phyloP scores from a whole-genome alignment of 2,888 invertebrate species.

The Drepana falcataria region DNA sequence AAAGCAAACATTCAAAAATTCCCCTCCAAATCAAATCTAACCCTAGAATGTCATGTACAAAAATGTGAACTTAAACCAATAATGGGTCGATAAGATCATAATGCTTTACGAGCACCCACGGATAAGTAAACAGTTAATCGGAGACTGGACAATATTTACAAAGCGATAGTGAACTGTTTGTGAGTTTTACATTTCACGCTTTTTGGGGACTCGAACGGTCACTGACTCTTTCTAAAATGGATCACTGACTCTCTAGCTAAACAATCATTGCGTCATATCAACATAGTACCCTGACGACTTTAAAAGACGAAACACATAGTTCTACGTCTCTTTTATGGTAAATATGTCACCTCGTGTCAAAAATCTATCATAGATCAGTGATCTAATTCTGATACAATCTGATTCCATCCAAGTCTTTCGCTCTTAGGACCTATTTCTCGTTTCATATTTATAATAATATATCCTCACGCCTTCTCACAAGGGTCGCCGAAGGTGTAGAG shows the following conservation, averaged over 20 bases:
- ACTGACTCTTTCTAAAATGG: slow-evolving; percentile 26
- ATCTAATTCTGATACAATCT: no score
- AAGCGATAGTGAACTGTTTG: slow-evolving; percentile 27
- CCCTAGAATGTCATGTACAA: slow-evolving; percentile 3
- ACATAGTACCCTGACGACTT: no score
- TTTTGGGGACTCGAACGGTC: slow-evolving; percentile 20
- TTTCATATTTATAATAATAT: no score
- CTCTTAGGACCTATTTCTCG: no score
- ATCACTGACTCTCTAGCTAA: slow-evolving; percentile 13
- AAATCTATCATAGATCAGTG: no score
- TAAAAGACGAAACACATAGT: no score
- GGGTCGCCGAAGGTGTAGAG: no score
- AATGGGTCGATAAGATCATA: slow-evolving; percentile 32
- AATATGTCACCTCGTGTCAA: no score
- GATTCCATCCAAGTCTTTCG: no score
- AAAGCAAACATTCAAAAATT: slow-evolving; percentile 7
- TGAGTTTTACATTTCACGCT: slow-evolving; percentile 28
- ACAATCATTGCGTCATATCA: not conserved
- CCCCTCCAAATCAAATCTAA: slow-evolving; percentile 22
- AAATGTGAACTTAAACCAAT: slow-evolving; percentile 34
- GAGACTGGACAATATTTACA: slow-evolving; percentile 39
- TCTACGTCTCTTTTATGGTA: no score
- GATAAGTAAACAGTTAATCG: slow-evolving; percentile 44
- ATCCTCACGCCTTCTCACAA: no score
- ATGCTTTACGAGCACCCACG: slow-evolving; percentile 27